These are phyloP conservation scores for Nipponacmea schrenckii DNA, from an alignment of 2,888 invertebrate species.

Conservation along the genomic window DNA sequence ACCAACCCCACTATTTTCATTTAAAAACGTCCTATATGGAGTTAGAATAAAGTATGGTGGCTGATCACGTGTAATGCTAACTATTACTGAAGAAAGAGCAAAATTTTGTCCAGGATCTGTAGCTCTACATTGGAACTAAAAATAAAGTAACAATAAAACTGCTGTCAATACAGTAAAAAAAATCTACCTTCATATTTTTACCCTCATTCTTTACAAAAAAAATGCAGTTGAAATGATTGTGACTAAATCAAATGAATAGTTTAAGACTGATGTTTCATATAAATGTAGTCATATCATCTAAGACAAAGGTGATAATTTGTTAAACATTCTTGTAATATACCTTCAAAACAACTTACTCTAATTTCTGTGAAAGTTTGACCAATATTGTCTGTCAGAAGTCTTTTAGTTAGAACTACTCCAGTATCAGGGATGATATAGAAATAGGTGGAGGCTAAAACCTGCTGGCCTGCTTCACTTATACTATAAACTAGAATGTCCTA, in stretches of 20 bases:
- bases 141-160: conserved; percentile 8
- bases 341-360: not conserved
- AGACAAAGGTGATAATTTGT: too few species aligned
- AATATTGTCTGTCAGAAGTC: conserved; percentile 22
- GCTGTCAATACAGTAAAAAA: not conserved
- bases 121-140: conserved; percentile 41
- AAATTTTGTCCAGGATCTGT: conserved; percentile 39
- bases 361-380: too few species aligned
- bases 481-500: conserved; percentile 38
- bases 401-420: conserved; percentile 42
- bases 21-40: conserved; percentile 38
- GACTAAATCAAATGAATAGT: not conserved
- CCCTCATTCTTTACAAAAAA: too few species aligned
- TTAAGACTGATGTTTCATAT: too few species aligned
- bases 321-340: too few species aligned
- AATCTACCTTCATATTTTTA: not conserved
- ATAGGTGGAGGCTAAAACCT: conserved; percentile 33
- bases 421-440: conserved; percentile 57
- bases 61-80: conserved; percentile 38
- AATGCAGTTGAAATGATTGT: not conserved
- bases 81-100: conserved; percentile 32
- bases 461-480: conserved; percentile 15
- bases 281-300: too few species aligned
- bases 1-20: conserved; percentile 34
- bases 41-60: conserved; percentile 39